Percentiles rank a stretch among this genome's conserved stretches.
Evolutionary conservation across 2,797 vertebrate genomes (phyloP).

Genomic region (Carduelis carduelis): DNA sequence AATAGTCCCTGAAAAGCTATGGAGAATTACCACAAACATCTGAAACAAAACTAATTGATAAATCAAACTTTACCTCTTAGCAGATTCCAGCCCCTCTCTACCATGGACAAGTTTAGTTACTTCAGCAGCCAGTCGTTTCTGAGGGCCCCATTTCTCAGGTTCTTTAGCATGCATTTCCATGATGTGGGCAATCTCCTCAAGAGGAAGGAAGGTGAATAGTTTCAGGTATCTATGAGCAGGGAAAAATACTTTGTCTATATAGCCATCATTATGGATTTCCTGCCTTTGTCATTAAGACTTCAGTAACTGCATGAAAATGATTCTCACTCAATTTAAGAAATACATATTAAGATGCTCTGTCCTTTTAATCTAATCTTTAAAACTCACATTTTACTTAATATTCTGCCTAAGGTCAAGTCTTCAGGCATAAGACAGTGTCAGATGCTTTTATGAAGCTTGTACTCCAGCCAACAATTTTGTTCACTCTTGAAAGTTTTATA

Average conservation of each 20-base stretch:
- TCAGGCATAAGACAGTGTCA: not conserved
- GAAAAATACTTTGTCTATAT: not conserved
- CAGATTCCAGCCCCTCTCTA: slow-evolving; percentile 88
- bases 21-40: not conserved
- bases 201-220: slow-evolving; percentile 91
- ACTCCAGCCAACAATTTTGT: not conserved
- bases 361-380: not conserved
- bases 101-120: slow-evolving; percentile 96
- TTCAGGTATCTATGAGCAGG: slow-evolving; percentile 83
- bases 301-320: not conserved
- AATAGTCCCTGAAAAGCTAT: not conserved
- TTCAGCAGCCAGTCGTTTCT: slow-evolving; percentile 93
- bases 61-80: slow-evolving; percentile 83
- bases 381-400: not conserved
- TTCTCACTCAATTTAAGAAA: not conserved
- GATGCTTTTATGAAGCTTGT: not conserved
- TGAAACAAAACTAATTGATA: not conserved
- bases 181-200: slow-evolving; percentile 86
- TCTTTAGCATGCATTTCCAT: slow-evolving; percentile 88
- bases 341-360: not conserved
- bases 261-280: not conserved
- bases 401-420: not conserved
- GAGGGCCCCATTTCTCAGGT: slow-evolving; percentile 85
- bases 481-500: not conserved
- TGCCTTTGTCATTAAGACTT: not conserved